Base-by-base conservation (phyloP, 2,888 invertebrate species). In the Drosophila putrida region DNA sequence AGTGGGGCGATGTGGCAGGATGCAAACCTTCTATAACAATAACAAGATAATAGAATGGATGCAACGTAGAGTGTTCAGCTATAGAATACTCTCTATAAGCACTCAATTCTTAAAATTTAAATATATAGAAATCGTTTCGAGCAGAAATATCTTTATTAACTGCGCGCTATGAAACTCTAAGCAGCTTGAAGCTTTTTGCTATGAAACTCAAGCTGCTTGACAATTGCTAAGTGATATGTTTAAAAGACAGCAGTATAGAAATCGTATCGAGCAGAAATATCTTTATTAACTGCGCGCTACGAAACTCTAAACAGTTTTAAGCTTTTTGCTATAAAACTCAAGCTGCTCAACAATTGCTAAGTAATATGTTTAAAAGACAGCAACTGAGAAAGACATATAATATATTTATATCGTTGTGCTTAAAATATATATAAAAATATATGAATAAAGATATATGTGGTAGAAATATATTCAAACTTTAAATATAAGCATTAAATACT, bases 21-120 rank as follows among this genome's bases (percentile, higher is more conserved):
- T 4, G 46, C 28, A 60, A 58, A 46, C 61, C 82, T 61, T 47
- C 50, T 71, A 66, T 86, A 82, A 85, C 86, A 82, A 83, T 82
- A 88, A 86, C 88, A 82, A 71, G 79, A 82, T 85, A 78, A 87
- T 78, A 82, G 68, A 71, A 79, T 62, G 67, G 66, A 38, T 63
- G 53, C 69, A 71, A 35, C 50, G 27, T 15, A 1, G 43, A 46
- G 59, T 70, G 44, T 36, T 36, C 61, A 75, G 55, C 71, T 75
- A 53, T 38, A 35, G 59, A 62, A 80, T 65, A 58, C 80, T 60
- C 80, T 60, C 64, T 59, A 65, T 64, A 51, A 36, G 64, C 78
- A 62, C 59, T 71, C 63, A 58, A 54, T 58, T 53, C 54, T 46
- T 25, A 13, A 53, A 46, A 78, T 74, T 74, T 47, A 73, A 59